phyloP scores from a whole-genome alignment of 2,888 invertebrate species.

The Cremastobaeus sp. region DNA sequence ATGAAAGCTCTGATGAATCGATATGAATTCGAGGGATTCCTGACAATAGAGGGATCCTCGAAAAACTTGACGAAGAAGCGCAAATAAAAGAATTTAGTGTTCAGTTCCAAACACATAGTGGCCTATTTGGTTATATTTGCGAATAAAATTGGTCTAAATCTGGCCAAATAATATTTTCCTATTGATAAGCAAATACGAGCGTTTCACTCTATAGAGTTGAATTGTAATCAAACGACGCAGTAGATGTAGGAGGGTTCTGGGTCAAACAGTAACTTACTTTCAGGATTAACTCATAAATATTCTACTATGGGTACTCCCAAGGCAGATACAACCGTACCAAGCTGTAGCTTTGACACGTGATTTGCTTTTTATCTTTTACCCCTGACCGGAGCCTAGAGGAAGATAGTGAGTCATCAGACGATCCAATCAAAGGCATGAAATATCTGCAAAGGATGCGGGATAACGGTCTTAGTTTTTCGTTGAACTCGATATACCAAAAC shows the following conservation, averaged over 20 bases:
- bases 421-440: conserved; percentile 17
- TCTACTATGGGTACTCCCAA: too few relatives aligned
- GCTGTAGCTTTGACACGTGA: conserved; percentile 43
- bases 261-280: too few relatives aligned
- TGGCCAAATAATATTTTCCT: too few relatives aligned
- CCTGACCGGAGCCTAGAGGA: background rate
- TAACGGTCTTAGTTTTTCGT: conserved; percentile 6
- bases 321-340: conserved; percentile 39
- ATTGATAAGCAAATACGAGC: too few relatives aligned
- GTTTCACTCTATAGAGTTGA: too few relatives aligned
- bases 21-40: conserved; percentile 8
- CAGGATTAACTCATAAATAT: too few relatives aligned
- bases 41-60: background rate
- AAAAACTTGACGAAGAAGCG: conserved; percentile 17
- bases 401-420: conserved; percentile 15
- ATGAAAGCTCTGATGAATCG: conserved; percentile 47
- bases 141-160: too few relatives aligned
- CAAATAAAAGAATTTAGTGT: too few relatives aligned
- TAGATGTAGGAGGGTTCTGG: too few relatives aligned
- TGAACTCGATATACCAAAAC: background rate
- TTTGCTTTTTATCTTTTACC: conserved; percentile 41
- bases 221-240: too few relatives aligned
- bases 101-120: too few relatives aligned
- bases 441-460: conserved; percentile 7
- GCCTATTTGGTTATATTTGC: too few relatives aligned